Evolutionary conservation across 2,888 invertebrate species (phyloP), one percentile per base, ranked within the genome.

Genomic region (Caenorhabditis sinica): DNA sequence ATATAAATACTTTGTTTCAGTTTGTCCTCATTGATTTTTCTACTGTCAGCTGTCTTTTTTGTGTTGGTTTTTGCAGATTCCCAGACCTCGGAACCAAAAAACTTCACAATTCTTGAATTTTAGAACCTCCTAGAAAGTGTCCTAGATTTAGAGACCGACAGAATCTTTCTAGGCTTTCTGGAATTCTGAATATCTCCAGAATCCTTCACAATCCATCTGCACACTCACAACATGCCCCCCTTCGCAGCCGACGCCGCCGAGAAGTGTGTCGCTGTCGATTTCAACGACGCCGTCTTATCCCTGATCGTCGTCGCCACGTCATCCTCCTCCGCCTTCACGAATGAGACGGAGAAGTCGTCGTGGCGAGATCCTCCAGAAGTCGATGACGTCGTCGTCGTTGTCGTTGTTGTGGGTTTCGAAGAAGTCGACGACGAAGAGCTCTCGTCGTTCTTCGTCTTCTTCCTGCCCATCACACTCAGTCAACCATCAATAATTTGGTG

Each of bases 281-380:
- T 86, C 20, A 88, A 69, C 36, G 86, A 86, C 2, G 85, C 83
- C 5, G 88, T 88, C 61, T 86, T 83, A 36, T 88, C 85, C 5
- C 74, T 33, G 36, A 88, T 76, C 23, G 80, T 75, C 0, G 84
- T 60, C 20, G 72, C 49, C 71, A 68, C 77, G 33, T 71, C 71
- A 43, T 76, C 76, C 23, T 72, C 83, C 40, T 77, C 66, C 11
- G 73, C 28, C 45, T 76, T 83, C 15, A 83, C 83, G 45, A 83
- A 83, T 3, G 71, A 71, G 0, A 83, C 83, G 13, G 73, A 73
- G 25, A 61, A 77, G 28, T 82, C 76, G 49, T 82, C 74, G 25
- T 33, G 33, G 8, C 8, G 33, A 33, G 4, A 8, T 4, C 33
- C 33, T 33, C 33, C 33, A 33, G 33, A 33, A 6, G 33, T 6